Evolutionary conservation across 2,888 invertebrate genomes (phyloP), one percentile per base, ranked within the genome.

Genomic region (Hedychridium roseum): DNA sequence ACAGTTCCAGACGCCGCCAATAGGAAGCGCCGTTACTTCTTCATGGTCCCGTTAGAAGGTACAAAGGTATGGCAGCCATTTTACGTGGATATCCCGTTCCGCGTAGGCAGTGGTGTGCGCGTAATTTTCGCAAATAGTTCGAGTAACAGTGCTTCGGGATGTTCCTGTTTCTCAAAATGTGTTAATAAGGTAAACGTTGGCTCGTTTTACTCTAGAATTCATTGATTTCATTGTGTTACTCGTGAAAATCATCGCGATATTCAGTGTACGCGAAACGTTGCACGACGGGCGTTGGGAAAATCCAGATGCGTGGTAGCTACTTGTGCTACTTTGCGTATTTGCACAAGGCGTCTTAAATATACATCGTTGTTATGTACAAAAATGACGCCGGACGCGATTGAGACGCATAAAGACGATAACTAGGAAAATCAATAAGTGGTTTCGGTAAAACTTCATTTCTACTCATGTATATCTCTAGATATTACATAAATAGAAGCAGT

Each of bases 31-130:
- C 36, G 39, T 70, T 54, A 43, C 28, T 48, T 31, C 23, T 6
- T 11, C 16, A 36, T 39, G 53, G 43, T 62, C 54, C 59, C 60
- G 60, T 65, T 57, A 56, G 42, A 48, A 51, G 57, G 45, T 59
- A 53, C 50, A 57, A 60, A 57, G 63, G 53, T 52, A 52, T 46
- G 64, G 51, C 43, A 50, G 71, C 71, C 71, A 71, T 71, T 71
- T 70, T 71, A 60, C 54, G 68, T 64, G 54, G 54, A 60, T 56
- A 52, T 60, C 47, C 50, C 54, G 59, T 70, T 64, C 53, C 51
- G 65, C 50, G 62, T 57, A 61, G 55, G 56, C 63, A 60, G 61
- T 65, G 46, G 54, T 57, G 56, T 59, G 64, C 54, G 66, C 60
- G 58, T 64, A 57, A 66, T 59, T 60, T 43, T 60, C 55, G 59